phyloP scores from a whole-genome alignment of 1,140 invertebrate genomes.

The Drosophila ogumai region DNA sequence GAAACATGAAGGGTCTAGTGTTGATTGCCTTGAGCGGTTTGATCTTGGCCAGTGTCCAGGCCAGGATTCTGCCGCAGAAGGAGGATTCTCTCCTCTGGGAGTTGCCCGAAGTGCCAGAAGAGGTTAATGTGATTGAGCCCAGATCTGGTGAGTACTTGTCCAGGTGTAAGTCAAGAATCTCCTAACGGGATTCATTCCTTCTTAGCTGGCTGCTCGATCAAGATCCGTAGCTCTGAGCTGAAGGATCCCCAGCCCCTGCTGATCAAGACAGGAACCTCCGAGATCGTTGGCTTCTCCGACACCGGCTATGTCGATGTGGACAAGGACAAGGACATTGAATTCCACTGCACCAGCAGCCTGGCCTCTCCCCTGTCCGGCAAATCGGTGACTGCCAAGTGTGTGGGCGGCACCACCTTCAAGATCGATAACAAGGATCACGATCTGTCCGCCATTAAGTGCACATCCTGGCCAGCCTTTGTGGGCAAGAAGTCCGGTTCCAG shows the following conservation, averaged over 20 bases:
- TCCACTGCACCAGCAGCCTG: slow-evolving; percentile 67
- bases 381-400: slow-evolving; percentile 64
- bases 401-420: slow-evolving; percentile 60
- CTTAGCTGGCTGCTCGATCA: slow-evolving; percentile 65
- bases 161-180: no score
- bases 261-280: slow-evolving; percentile 60
- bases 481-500: slow-evolving; percentile 67
- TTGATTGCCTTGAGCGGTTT: slow-evolving; percentile 50
- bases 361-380: slow-evolving; percentile 67
- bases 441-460: slow-evolving; percentile 68
- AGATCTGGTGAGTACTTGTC: slow-evolving; percentile 38
- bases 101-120: slow-evolving; percentile 48
- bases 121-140: slow-evolving; percentile 24
- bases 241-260: slow-evolving; percentile 70
- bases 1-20: slow-evolving; percentile 54
- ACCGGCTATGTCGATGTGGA: slow-evolving; percentile 59
- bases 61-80: slow-evolving; percentile 44
- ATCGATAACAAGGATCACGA: slow-evolving; percentile 57
- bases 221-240: slow-evolving; percentile 60
- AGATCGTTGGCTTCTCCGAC: slow-evolving; percentile 57
- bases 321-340: slow-evolving; percentile 62
- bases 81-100: slow-evolving; percentile 50
- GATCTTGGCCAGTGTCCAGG: slow-evolving; percentile 40
- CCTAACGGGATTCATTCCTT: background rate
- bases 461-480: slow-evolving; percentile 63